Evolutionary conservation across 2,888 invertebrate species (phyloP).

Genomic region (Drosophila meridiana): DNA sequence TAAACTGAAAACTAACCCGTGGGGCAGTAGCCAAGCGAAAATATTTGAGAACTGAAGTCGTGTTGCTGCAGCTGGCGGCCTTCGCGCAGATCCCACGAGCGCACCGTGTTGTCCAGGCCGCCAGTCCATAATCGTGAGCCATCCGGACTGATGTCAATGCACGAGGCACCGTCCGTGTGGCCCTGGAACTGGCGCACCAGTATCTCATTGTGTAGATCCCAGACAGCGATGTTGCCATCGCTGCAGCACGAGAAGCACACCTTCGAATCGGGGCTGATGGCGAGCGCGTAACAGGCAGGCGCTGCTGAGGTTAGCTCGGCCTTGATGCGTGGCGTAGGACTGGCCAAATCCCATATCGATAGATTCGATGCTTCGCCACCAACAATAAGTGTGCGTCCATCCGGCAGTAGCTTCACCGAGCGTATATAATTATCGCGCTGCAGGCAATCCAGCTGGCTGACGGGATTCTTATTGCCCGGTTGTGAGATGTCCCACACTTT

Average conservation of each 20-base stretch:
- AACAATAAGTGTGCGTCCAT: slow-evolving; percentile 96
- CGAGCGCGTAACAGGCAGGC: slow-evolving; percentile 98
- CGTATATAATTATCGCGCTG: slow-evolving; percentile 98
- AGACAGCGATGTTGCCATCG: slow-evolving; percentile 98
- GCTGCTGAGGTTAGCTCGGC: slow-evolving; percentile 95
- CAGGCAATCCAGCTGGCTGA: slow-evolving; percentile 95
- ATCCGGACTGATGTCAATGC: slow-evolving; percentile 98
- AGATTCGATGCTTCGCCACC: slow-evolving; percentile 98
- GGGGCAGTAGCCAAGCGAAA: slow-evolving; percentile 95
- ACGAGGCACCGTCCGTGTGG: slow-evolving; percentile 98
- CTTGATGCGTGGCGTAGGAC: slow-evolving; percentile 96
- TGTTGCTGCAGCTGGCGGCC: slow-evolving; percentile 97
- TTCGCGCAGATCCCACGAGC: slow-evolving; percentile 98
- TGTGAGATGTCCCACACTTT: slow-evolving; percentile 94
- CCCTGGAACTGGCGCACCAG: slow-evolving; percentile 97
- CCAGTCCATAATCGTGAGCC: slow-evolving; percentile 96
- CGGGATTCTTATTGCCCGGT: slow-evolving; percentile 91
- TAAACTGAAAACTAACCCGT: slow-evolving; percentile 87
- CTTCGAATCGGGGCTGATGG: slow-evolving; percentile 98
- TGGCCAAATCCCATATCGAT: slow-evolving; percentile 97
- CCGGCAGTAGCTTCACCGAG: slow-evolving; percentile 96
- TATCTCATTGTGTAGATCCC: slow-evolving; percentile 96
- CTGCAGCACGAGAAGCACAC: slow-evolving; percentile 99
- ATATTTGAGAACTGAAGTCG: slow-evolving; percentile 96
- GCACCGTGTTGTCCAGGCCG: slow-evolving; percentile 97